Conservation (phyloP, 2,113 vertebrate genomes). For the Erpornis zantholeuca region DNA sequence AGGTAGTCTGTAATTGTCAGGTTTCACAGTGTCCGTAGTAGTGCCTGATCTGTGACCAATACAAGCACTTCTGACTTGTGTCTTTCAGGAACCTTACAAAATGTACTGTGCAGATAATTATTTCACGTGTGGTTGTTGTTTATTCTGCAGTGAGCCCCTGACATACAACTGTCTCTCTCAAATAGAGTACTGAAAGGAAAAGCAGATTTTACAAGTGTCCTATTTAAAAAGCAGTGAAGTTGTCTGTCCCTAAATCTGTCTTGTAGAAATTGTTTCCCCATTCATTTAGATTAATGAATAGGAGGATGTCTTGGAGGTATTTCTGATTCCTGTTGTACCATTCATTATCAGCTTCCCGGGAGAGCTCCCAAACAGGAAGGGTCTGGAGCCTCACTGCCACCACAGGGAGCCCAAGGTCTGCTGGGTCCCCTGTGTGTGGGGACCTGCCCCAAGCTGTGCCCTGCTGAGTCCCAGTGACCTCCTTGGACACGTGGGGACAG, state of each 20-base stretch:
- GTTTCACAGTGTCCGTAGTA: background rate
- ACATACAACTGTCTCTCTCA: background rate
- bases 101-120: background rate
- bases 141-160: background rate
- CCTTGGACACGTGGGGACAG: rapidly evolving
- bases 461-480: background rate
- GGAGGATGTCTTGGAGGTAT: background rate
- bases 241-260: background rate
- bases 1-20: background rate
- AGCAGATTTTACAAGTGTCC: background rate
- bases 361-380: background rate
- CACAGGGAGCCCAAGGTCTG: background rate
- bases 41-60: background rate
- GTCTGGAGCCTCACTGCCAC: background rate
- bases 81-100: background rate
- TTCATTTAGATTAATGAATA: background rate
- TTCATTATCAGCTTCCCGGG: background rate
- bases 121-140: background rate
- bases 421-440: rapidly evolving
- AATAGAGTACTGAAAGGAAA: background rate
- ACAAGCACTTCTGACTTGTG: background rate
- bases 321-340: background rate
- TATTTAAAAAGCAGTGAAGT: background rate
- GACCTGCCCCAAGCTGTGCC: background rate
- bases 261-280: background rate